These are phyloP conservation scores for Platichthys stellatus DNA, from an alignment of 2,113 vertebrate genomes.

Conservation along the genomic window DNA sequence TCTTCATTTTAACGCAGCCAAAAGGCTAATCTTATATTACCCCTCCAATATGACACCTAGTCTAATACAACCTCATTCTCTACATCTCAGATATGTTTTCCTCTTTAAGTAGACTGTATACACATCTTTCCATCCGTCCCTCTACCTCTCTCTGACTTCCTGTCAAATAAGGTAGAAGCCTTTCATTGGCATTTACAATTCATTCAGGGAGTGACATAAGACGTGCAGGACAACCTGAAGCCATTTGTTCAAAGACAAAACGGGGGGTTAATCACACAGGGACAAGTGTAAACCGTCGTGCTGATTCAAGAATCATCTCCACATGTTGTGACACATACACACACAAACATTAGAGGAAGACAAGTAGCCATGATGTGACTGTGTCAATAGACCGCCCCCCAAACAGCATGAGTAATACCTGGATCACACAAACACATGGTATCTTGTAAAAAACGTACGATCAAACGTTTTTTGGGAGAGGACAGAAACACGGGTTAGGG, in stretches of 20 bases:
- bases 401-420: too few relatives aligned
- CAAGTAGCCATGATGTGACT: too few relatives aligned
- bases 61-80: too few relatives aligned
- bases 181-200: constrained; percentile 30
- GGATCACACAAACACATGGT: neutral
- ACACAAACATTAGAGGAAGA: neutral
- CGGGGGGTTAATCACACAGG: constrained; percentile 54
- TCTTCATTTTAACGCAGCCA: too few relatives aligned
- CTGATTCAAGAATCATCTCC: constrained; percentile 39
- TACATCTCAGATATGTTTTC: too few relatives aligned
- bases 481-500: neutral
- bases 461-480: constrained; percentile 11
- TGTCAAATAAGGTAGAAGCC: constrained; percentile 5
- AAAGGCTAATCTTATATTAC: too few relatives aligned
- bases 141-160: neutral
- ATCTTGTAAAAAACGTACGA: neutral
- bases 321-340: neutral
- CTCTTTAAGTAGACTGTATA: too few relatives aligned
- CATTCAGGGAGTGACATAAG: constrained; percentile 45
- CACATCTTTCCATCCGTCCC: neutral
- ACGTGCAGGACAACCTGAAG: constrained; percentile 49
- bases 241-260: constrained; percentile 58
- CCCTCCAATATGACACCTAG: too few relatives aligned
- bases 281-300: constrained; percentile 34
- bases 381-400: too few relatives aligned